Evolutionary conservation across 2,113 vertebrate species (phyloP).

Genomic region (Ptilonorhynchus violaceus): DNA sequence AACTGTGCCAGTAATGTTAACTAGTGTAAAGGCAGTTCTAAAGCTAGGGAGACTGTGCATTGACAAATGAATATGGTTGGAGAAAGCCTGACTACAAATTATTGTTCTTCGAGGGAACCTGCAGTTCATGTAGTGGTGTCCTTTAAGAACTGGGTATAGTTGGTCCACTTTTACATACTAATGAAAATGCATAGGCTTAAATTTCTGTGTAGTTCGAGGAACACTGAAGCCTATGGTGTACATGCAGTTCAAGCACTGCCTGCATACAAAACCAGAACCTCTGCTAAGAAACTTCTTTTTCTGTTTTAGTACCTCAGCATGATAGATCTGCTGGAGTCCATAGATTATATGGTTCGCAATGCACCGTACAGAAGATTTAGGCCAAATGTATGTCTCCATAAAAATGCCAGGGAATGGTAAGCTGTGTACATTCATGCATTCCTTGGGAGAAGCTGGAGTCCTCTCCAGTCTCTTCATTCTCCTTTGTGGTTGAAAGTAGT

Average conservation of each 20-base stretch:
- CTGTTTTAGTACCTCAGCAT: conserved; percentile 88
- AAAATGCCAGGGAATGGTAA: conserved; percentile 82
- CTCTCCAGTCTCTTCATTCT: neutral
- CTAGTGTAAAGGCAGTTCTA: neutral
- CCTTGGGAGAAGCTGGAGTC: neutral
- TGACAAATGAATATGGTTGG: neutral
- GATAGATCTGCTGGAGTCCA: conserved; percentile 89
- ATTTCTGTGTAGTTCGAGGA: neutral
- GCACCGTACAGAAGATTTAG: conserved; percentile 89
- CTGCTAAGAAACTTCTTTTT: neutral
- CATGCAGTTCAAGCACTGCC: neutral
- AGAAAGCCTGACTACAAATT: neutral
- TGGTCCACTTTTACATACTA: neutral
- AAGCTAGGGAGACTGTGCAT: neutral
- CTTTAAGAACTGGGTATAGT: neutral
- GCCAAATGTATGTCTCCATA: conserved; percentile 76
- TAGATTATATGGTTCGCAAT: conserved; percentile 94
- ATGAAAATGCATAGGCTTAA: neutral
- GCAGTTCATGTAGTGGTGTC: neutral
- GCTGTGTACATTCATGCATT: neutral
- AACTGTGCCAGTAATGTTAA: neutral
- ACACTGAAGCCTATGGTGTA: neutral
- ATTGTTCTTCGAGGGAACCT: neutral
- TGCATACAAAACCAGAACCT: neutral
- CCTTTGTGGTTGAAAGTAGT: neutral